Base-by-base conservation (phyloP, 1,140 invertebrate species). In the Ladona fulva region DNA sequence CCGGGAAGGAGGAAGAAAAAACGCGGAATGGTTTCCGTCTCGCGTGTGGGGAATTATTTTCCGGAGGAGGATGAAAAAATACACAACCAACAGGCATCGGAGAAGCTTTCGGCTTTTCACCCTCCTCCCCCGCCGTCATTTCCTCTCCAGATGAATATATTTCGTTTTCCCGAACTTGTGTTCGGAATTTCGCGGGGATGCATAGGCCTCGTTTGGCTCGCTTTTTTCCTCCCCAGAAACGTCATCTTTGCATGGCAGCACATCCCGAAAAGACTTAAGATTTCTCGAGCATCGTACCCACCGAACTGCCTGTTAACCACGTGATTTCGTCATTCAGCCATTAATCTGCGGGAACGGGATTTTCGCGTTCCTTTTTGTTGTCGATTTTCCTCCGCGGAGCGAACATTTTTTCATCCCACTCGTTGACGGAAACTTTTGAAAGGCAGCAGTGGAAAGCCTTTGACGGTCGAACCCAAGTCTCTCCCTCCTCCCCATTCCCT, bases 311-410 rank as follows among this genome's bases (percentile, higher is more conserved):
- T 66, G 52, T 66, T 66, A 16, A 66, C 52, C 52, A 66, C 52
- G 52, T 66, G 52, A 66, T 66, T 66, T 66, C n/a, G n/a, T 66
- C 52, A 66, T 66, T 66, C 52, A 66, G 52, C 52, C n/a, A 66
- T 66, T 66, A 66, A 66, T 66, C 52, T 66, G 52, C n/a, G 3
- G 44, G 19, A 52, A 52, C 44, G 44, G n/a, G 12, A 37, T 37
- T 37, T 37, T 37, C 29, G 1, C 29, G 8, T 37, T 37, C 29
- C 8, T 8, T 8, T 37, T n/a, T n/a, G n/a, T n/a, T n/a, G n/a
- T n/a, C n/a, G 44, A 10, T 52, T 10, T 52, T 52, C 44, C 44
- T 52, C 19, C 44, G 10, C 44, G 44, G 44, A 11, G 52, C 16
- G n/a, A 22, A 19, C 5, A 5, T 19, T 66, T 66, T 66, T 66